A percentile compares a stretch with the other conserved stretches of the same genome.
These are phyloP conservation scores for Xiphorhynchus elegans DNA, from an alignment of 2,113 vertebrate genomes.

Conservation along the genomic window DNA sequence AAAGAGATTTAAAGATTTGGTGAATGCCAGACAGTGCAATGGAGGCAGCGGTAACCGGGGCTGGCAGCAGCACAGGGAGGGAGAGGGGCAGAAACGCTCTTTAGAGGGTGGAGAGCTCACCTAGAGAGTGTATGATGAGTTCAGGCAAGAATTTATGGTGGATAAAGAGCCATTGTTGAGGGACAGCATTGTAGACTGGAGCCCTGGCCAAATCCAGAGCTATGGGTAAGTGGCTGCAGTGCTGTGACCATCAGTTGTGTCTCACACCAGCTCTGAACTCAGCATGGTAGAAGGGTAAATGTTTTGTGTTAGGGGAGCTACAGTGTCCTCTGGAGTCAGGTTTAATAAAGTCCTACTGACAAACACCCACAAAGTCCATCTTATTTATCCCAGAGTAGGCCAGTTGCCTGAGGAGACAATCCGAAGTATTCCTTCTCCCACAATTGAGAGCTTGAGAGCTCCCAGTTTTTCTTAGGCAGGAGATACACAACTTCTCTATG, in stretches of 20 bases:
- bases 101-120: not conserved
- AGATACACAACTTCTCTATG: not conserved
- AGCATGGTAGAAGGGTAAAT: not conserved
- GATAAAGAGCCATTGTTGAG: not conserved
- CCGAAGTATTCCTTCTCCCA: not conserved
- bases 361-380: not conserved
- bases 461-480: not conserved
- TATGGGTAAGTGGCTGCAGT: not conserved
- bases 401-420: not conserved
- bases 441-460: not conserved
- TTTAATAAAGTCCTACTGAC: not conserved
- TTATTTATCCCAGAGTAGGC: not conserved
- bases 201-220: not conserved
- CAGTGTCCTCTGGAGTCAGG: not conserved
- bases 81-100: not conserved
- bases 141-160: not conserved
- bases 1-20: constrained; percentile 17
- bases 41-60: not conserved
- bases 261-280: not conserved
- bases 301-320: not conserved
- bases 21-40: not conserved
- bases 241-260: not conserved
- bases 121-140: not conserved
- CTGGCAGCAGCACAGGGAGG: not conserved
- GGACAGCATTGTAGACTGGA: not conserved